Evolutionary conservation across 2,113 vertebrate species (phyloP).

Genomic region (Camelus dromedarius): DNA sequence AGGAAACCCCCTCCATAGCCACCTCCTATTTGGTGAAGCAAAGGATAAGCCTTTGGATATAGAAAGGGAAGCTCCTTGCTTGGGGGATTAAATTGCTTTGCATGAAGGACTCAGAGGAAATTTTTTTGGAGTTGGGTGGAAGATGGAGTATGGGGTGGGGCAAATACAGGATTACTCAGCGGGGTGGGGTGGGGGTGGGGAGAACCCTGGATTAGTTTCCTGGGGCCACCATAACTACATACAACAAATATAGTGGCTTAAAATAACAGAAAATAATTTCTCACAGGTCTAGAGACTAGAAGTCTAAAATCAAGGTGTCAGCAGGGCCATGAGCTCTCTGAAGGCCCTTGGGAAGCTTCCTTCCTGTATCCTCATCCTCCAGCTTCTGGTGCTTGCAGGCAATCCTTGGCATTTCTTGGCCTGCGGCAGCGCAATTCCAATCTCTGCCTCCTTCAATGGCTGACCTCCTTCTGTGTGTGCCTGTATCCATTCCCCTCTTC

Average conservation of each 20-base stretch:
- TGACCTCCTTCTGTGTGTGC: neutral
- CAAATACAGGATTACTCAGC: no score
- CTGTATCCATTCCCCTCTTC: neutral
- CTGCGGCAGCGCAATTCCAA: fast-evolving
- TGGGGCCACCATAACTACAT: neutral
- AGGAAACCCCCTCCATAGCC: neutral
- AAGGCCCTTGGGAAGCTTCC: neutral
- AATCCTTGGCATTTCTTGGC: neutral
- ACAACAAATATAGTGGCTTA: neutral
- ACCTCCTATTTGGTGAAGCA: neutral
- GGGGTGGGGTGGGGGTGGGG: neutral
- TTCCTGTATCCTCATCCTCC: neutral
- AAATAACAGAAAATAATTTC: neutral
- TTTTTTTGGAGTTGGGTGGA: neutral
- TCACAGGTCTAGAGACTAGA: neutral
- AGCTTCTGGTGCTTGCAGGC: no score
- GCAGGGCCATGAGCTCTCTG: neutral
- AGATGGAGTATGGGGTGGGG: neutral
- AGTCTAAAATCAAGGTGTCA: neutral
- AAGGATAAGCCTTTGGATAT: neutral
- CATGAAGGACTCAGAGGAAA: neutral
- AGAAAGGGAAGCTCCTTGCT: neutral
- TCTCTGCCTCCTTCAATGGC: neutral
- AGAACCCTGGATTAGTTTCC: neutral
- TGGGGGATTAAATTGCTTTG: neutral